phyloP scores from a whole-genome alignment of 2,888 invertebrate species.

The Balanococcus diminutus region DNA sequence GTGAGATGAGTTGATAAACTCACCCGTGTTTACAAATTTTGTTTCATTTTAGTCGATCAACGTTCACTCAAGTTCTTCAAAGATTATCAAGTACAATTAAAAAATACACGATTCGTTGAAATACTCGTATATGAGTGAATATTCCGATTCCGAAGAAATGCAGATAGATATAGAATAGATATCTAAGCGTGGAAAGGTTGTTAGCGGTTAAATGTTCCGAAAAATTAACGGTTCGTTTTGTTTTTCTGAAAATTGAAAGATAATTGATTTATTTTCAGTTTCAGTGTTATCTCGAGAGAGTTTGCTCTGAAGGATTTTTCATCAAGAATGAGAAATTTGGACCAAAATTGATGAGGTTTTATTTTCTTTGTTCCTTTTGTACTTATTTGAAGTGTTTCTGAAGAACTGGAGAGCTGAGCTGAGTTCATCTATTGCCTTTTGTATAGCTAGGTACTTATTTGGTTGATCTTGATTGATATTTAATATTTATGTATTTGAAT shows the following conservation, averaged over 20 bases:
- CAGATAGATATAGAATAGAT: too few relatives aligned
- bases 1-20: not conserved
- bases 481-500: too few relatives aligned
- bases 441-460: too few relatives aligned
- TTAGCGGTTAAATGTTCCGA: not conserved
- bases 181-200: not conserved
- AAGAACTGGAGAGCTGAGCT: too few relatives aligned
- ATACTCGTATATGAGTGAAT: not conserved
- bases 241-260: slow-evolving; percentile 7
- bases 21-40: not conserved
- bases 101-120: slow-evolving; percentile 20
- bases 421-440: too few relatives aligned
- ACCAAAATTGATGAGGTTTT: not conserved
- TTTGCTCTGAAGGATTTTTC: not conserved
- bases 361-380: not conserved
- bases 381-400: too few relatives aligned
- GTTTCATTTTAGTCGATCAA: not conserved
- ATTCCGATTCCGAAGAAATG: not conserved
- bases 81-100: not conserved
- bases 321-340: not conserved
- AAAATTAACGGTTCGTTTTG: slow-evolving; percentile 17
- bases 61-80: not conserved
- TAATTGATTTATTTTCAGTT: not conserved
- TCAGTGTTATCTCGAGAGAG: not conserved
- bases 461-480: too few relatives aligned